A percentile compares a stretch with the other conserved stretches of the same genome.
These are phyloP conservation scores for Dicrurus megarhynchus DNA, from an alignment of 2,113 vertebrate species.

Conservation along the genomic window DNA sequence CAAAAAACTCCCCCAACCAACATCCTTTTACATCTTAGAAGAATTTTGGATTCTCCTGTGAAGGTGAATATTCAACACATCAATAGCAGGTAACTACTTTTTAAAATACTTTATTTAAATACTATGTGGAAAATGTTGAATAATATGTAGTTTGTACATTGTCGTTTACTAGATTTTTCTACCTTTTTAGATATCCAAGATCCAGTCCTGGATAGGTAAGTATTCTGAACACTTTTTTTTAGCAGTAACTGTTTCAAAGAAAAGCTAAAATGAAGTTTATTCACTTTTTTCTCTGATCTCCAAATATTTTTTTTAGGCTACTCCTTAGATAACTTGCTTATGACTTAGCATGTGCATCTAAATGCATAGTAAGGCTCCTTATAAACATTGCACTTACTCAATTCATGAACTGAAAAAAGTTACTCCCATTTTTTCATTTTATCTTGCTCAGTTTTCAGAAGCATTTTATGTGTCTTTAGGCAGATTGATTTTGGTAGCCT, in stretches of 20 bases:
- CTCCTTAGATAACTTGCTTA: background rate
- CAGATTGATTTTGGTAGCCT: background rate
- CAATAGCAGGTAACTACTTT: conserved; percentile 22
- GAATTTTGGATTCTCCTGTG: background rate
- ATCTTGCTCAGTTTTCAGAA: background rate
- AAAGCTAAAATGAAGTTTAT: background rate
- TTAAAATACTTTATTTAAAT: background rate
- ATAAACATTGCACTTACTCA: background rate
- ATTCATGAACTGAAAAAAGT: background rate
- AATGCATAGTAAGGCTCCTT: background rate
- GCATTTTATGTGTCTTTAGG: background rate
- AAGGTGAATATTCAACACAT: background rate
- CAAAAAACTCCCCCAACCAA: rapidly evolving
- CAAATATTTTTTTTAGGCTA: background rate
- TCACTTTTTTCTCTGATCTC: background rate
- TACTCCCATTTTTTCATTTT: background rate
- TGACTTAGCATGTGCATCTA: background rate
- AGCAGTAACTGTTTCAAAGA: background rate
- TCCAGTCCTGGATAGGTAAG: conserved; percentile 37
- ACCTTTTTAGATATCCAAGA: background rate
- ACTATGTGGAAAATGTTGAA: background rate
- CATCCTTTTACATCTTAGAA: background rate
- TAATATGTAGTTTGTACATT: background rate
- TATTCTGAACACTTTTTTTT: background rate
- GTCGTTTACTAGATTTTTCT: background rate